Conservation (phyloP, 2,797 vertebrate genomes). For the Dipus sagitta region DNA sequence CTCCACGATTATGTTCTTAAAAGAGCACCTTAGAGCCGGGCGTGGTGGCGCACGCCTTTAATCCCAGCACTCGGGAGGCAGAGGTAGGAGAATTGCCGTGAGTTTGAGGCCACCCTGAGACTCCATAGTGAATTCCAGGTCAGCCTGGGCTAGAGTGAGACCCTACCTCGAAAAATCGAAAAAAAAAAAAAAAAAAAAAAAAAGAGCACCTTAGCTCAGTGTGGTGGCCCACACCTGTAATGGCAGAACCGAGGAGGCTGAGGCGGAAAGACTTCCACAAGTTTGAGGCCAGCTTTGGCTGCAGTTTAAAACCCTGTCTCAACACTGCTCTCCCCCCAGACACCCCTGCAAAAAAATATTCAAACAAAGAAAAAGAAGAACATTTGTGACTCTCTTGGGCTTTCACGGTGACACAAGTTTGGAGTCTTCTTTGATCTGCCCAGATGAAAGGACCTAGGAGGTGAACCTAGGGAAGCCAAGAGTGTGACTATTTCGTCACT, state of each 20-base stretch:
- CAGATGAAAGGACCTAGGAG: neutral
- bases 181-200: no score
- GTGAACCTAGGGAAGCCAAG: neutral
- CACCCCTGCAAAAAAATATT: neutral
- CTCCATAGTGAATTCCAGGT: no score
- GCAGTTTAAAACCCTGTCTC: neutral
- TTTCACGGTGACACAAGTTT: neutral
- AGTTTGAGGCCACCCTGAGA: no score
- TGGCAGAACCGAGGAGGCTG: no score
- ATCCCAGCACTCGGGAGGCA: no score
- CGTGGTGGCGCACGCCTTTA: neutral
- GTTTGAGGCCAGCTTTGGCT: neutral
- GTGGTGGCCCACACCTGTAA: neutral
- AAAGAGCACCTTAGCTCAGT: neutral
- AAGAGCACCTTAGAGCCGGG: neutral
- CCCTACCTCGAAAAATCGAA: no score
- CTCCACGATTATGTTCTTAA: conserved; percentile 6
- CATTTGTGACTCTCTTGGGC: neutral
- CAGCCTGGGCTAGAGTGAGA: no score
- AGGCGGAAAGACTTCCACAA: neutral
- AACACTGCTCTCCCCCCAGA: neutral
- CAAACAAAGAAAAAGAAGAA: neutral
- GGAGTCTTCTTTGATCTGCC: conserved; percentile 15
- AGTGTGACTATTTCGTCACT: neutral
- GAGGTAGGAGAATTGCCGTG: neutral